Evolutionary conservation across 2,888 invertebrate genomes (phyloP).

Genomic region (Caenorhabditis wallacei): DNA sequence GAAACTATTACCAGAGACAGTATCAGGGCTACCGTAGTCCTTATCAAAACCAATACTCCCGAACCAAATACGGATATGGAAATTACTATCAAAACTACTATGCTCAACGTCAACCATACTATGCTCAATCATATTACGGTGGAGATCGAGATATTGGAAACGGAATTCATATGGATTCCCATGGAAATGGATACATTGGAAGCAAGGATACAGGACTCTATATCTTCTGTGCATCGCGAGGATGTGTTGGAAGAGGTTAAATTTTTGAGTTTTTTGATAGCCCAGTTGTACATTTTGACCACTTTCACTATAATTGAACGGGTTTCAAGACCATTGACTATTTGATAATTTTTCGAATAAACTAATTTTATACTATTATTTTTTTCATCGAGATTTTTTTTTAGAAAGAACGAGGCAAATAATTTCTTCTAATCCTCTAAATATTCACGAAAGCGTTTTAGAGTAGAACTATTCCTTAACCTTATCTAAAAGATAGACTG

Average conservation of each 20-base stretch:
- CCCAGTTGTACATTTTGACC: neutral
- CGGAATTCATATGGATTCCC: conserved; percentile 30
- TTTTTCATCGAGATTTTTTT: neutral
- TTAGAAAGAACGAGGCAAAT: too few relatives aligned
- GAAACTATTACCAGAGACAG: conserved; percentile 3
- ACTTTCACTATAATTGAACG: neutral
- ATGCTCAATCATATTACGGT: neutral
- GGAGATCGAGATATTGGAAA: conserved; percentile 21
- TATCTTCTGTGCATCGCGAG: conserved; percentile 18
- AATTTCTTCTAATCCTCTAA: too few relatives aligned
- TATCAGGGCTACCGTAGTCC: conserved; percentile 16
- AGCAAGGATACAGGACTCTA: conserved; percentile 17
- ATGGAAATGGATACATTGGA: conserved; percentile 28
- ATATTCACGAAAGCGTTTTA: too few relatives aligned
- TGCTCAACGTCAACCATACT: neutral
- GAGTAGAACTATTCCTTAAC: too few relatives aligned
- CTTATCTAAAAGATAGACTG: too few relatives aligned
- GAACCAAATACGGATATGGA: neutral
- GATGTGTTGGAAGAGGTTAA: conserved; percentile 28
- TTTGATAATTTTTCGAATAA: conserved; percentile 3
- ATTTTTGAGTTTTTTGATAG: neutral
- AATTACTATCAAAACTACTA: conserved; percentile 8
- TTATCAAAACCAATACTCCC: neutral
- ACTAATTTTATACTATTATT: neutral
- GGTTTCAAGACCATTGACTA: neutral